A percentile compares a stretch with the other conserved stretches of the same genome.
Evolutionary conservation across 1,140 invertebrate genomes (phyloP).

Genomic region (Solenopsis invicta): DNA sequence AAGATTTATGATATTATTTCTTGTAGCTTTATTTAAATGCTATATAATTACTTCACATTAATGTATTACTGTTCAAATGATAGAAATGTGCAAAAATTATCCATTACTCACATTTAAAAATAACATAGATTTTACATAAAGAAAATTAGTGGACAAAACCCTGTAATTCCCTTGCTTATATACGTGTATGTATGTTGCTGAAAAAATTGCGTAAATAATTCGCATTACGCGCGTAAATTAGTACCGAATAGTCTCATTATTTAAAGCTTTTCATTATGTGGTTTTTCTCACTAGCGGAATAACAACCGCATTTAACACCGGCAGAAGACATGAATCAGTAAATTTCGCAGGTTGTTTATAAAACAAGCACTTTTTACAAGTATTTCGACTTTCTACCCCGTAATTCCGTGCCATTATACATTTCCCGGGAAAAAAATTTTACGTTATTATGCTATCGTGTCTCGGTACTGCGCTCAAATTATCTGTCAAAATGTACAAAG

Average conservation of each 20-base stretch:
- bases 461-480: slow-evolving; percentile 24
- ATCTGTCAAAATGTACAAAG: slow-evolving; percentile 55
- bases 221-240: slow-evolving; percentile 9
- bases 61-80: background rate
- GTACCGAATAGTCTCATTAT: background rate
- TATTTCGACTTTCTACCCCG: background rate
- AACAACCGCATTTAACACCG: slow-evolving; percentile 18
- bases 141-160: background rate
- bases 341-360: background rate
- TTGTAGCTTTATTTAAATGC: background rate
- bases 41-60: background rate
- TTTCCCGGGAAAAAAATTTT: background rate
- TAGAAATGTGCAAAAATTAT: background rate
- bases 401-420: background rate
- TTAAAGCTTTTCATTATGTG: slow-evolving; percentile 10
- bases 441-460: slow-evolving; percentile 14
- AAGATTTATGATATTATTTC: background rate
- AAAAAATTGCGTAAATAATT: slow-evolving; percentile 29
- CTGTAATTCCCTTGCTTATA: background rate
- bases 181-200: no score
- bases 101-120: background rate
- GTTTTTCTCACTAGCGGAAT: background rate
- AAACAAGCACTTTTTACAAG: background rate
- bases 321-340: background rate
- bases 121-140: background rate